phyloP scores from a whole-genome alignment of 1,140 invertebrate genomes.

The Plutomurus gul region DNA sequence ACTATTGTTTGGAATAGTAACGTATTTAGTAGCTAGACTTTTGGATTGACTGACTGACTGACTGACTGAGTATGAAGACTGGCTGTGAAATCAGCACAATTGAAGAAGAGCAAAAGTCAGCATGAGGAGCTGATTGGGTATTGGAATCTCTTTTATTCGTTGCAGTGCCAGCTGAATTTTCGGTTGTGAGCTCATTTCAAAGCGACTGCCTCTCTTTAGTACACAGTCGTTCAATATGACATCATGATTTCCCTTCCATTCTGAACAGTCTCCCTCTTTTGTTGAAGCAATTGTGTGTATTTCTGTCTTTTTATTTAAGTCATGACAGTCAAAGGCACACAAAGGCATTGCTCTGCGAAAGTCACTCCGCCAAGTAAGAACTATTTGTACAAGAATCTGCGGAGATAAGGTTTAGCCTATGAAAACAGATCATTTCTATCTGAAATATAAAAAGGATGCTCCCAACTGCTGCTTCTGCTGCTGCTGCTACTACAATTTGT shows the following conservation, averaged over 20 bases:
- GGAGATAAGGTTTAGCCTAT: background rate
- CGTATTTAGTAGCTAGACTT: background rate
- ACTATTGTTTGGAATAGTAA: background rate
- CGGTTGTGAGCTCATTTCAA: background rate
- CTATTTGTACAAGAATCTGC: background rate
- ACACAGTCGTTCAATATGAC: background rate
- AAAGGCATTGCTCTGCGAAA: background rate
- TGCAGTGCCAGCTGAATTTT: background rate
- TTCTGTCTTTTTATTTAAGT: background rate
- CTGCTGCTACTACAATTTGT: background rate
- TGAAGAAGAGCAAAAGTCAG: slow-evolving; percentile 13
- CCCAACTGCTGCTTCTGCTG: background rate
- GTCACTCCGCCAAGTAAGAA: background rate
- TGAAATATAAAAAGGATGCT: background rate
- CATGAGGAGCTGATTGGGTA: slow-evolving; percentile 13
- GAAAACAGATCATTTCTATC: background rate
- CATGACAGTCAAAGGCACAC: background rate
- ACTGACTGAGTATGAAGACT: background rate
- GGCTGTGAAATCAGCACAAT: slow-evolving; percentile 19
- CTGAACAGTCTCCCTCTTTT: background rate
- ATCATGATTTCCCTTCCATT: background rate
- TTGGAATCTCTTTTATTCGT: background rate
- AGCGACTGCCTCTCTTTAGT: background rate
- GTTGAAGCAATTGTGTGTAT: background rate
- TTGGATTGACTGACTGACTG: slow-evolving; percentile 12